Evolutionary conservation across 2,888 invertebrate species (phyloP), one percentile per base, ranked within the genome.

Genomic region (Spodoptera picta): DNA sequence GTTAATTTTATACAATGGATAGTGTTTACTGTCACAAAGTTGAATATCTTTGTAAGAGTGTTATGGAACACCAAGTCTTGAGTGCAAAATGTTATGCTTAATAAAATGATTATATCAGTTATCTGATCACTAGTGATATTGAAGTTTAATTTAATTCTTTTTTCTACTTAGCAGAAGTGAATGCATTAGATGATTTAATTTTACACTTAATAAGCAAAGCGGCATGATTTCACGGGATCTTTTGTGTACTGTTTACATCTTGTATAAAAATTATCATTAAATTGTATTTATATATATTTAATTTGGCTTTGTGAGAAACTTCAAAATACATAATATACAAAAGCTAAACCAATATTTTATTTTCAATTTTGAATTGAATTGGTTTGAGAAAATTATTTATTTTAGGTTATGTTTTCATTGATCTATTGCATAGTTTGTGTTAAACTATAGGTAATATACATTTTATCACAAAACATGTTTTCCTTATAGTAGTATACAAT

Each of bases 201-300:
- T 63, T 88, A 85, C 87, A 88, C 86, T 85, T 81, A 81, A 79
- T 84, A 81, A 84, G 83, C 86, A 80, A 79, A 82, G 84, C 83
- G 84, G 84, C 84, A 87, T 91, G 83, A 88, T 87, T 93, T 91
- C 83, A 88, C 87, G 86, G 87, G 87, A 91, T 91, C 90, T 91
- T 91, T 90, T 92, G 85, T 92, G 91, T 92, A 91, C 88, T 89
- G 88, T 92, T 89, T 91, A 91, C 83, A 83, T 90, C 90, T 92
- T 94, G 93, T 94, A 94, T 93, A 93, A 93, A 92, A 88, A 89
- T 92, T 92, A 90, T 92, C 89, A 91, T 87, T 90, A 87, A 91
- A 93, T 90, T 93, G 92, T 94, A 94, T 94, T 94, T 94, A 94
- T 94, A 92, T 94, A 92, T 91, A 92, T 92, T 94, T 94, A 85